Percentiles rank a stretch among this genome's conserved stretches.
phyloP scores from a whole-genome alignment of 2,113 vertebrate genomes.

The Oncorhynchus nerka region DNA sequence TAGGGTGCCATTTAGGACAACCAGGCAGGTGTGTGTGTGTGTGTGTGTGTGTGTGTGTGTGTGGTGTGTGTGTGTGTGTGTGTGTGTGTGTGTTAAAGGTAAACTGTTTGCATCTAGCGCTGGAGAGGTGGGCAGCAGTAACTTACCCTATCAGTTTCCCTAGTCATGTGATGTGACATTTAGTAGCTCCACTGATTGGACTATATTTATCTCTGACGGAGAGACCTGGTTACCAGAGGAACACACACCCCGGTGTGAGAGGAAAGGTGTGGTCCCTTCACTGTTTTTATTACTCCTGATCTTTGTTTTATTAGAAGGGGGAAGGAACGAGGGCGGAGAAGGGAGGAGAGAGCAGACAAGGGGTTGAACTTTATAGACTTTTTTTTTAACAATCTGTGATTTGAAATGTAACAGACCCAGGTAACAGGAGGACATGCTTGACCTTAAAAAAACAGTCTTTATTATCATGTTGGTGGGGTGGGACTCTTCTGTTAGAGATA shows the following conservation, averaged over 20 bases:
- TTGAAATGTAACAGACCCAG: not conserved
- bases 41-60: too few relatives aligned
- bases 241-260: slow-evolving; percentile 16
- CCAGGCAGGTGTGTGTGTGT: too few relatives aligned
- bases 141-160: too few relatives aligned
- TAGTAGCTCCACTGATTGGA: slow-evolving; percentile 38
- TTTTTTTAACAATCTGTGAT: too few relatives aligned
- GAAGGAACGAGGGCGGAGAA: not conserved
- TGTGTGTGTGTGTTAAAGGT: too few relatives aligned
- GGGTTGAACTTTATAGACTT: not conserved
- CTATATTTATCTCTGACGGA: slow-evolving; percentile 34
- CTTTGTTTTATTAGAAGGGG: slow-evolving; percentile 30
- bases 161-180: slow-evolving; percentile 34
- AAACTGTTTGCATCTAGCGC: not conserved
- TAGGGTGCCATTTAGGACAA: too few relatives aligned
- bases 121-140: slow-evolving; percentile 8
- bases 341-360: not conserved
- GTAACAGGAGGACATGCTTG: too few relatives aligned
- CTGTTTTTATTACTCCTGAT: slow-evolving; percentile 45
- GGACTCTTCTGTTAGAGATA: too few relatives aligned
- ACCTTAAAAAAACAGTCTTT: too few relatives aligned
- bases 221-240: slow-evolving; percentile 17
- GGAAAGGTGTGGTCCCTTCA: slow-evolving; percentile 59
- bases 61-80: too few relatives aligned
- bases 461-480: too few relatives aligned